Conservation (phyloP, 2,888 invertebrate species). For the Crossocerus cetratus region DNA sequence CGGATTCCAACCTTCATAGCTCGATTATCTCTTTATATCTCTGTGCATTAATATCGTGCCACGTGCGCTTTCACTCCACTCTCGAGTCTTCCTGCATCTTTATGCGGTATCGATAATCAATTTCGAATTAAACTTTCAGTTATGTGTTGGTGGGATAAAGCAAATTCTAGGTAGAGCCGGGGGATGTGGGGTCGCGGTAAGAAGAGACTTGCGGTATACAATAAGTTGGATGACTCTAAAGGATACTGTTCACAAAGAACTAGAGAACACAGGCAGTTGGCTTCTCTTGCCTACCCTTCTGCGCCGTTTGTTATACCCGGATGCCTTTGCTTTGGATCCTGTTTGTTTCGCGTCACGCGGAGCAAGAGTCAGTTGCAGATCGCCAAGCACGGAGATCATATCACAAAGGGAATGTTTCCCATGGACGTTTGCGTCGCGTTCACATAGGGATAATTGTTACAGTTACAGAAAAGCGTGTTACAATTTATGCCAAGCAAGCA, state of each 20-base stretch:
- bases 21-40: conserved; percentile 11
- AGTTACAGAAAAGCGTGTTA: too few species aligned
- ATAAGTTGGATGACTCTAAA: too few species aligned
- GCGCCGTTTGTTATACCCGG: neutral
- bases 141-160: too few species aligned
- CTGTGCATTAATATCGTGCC: neutral
- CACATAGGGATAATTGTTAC: neutral
- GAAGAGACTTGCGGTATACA: too few species aligned
- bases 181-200: too few species aligned
- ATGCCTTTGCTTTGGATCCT: neutral
- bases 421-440: neutral
- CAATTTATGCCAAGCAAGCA: too few species aligned
- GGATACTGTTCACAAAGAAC: too few species aligned
- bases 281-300: too few species aligned
- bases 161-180: too few species aligned
- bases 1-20: conserved; percentile 25
- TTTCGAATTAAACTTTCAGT: too few species aligned
- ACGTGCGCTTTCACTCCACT: neutral
- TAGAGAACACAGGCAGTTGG: too few species aligned
- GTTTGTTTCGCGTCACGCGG: neutral
- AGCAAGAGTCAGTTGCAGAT: neutral
- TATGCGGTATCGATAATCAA: neutral
- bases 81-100: neutral
- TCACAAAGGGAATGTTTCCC: neutral
- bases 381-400: neutral